phyloP scores from a whole-genome alignment of 2,888 invertebrate species.

The Steinernema scapterisci region DNA sequence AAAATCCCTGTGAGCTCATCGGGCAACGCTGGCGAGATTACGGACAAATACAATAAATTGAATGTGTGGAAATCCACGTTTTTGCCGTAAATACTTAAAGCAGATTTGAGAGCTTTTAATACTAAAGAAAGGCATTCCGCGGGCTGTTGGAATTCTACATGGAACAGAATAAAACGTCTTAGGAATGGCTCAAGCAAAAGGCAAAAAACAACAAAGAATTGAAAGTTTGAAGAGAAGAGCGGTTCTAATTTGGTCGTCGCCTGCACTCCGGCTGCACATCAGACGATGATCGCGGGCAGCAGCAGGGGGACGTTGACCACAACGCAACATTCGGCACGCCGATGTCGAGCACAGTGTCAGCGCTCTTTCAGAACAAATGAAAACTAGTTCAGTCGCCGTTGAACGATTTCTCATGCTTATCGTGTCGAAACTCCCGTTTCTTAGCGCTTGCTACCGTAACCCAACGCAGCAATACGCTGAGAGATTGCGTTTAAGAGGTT shows the following conservation, averaged over 20 bases:
- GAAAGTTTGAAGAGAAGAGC: too few relatives aligned
- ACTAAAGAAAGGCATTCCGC: neutral
- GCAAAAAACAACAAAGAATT: neutral
- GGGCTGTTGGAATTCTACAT: too few relatives aligned
- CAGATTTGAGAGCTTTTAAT: neutral
- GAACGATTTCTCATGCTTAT: neutral
- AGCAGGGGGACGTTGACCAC: neutral
- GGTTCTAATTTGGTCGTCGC: too few relatives aligned
- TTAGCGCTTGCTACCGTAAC: neutral
- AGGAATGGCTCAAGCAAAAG: neutral
- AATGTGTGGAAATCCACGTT: neutral
- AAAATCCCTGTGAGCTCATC: too few relatives aligned
- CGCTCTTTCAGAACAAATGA: neutral
- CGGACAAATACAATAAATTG: neutral
- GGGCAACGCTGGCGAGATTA: neutral
- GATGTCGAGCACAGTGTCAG: neutral
- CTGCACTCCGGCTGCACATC: neutral
- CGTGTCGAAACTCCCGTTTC: neutral
- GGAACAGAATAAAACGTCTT: too few relatives aligned
- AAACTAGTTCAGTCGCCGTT: neutral
- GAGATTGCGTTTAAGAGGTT: neutral
- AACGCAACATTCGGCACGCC: neutral
- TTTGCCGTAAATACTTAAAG: slow-evolving; percentile 7
- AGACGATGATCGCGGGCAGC: neutral
- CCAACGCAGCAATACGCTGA: neutral